phyloP scores from a whole-genome alignment of 2,797 vertebrate genomes.

The Sebastes itinus region DNA sequence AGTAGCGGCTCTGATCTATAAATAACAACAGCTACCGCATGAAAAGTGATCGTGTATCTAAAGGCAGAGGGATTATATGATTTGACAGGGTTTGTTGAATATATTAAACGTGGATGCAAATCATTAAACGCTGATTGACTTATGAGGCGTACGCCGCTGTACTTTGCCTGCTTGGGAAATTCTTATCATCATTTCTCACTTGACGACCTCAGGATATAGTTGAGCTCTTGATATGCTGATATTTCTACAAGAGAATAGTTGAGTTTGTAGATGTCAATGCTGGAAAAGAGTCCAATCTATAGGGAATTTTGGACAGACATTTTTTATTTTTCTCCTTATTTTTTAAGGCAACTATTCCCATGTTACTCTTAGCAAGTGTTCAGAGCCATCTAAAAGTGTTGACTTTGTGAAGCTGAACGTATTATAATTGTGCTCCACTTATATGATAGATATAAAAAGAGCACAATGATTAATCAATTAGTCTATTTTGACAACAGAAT shows the following conservation, averaged over 20 bases:
- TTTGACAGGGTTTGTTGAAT: conserved; percentile 66
- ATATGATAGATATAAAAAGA: too few species aligned
- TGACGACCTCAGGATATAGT: background rate
- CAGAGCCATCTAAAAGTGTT: background rate
- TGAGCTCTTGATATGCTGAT: background rate
- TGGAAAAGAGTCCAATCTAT: background rate
- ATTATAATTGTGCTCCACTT: background rate
- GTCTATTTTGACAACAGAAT: background rate
- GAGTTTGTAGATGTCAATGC: background rate
- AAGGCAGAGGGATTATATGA: conserved; percentile 72
- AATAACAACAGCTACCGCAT: conserved; percentile 54
- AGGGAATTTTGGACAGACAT: background rate
- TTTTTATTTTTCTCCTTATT: background rate
- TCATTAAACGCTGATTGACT: conserved; percentile 56
- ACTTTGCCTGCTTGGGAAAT: conserved; percentile 36
- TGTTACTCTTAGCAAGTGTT: background rate
- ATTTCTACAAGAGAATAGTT: background rate
- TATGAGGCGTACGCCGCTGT: conserved; percentile 9
- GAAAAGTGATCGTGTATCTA: conserved; percentile 59
- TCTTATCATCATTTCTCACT: conserved; percentile 59
- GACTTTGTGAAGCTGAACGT: background rate
- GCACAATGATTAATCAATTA: background rate
- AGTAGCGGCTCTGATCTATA: conserved; percentile 47
- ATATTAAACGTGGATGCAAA: conserved; percentile 67
- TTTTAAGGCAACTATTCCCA: background rate